Conservation (phyloP, 2,797 vertebrate genomes). For the Australoheros facetus region DNA sequence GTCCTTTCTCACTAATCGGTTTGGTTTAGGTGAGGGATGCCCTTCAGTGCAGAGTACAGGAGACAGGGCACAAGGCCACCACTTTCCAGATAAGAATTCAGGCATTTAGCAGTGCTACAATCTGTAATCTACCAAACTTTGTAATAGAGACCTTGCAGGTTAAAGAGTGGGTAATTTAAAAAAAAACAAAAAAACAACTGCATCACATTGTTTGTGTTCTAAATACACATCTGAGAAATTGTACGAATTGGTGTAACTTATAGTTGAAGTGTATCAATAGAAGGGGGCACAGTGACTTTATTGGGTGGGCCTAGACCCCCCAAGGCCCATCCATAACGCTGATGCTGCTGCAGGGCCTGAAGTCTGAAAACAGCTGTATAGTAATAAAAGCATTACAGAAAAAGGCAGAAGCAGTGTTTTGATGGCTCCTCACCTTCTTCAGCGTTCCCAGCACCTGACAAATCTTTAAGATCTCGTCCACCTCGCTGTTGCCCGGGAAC, state of each 20-base stretch:
- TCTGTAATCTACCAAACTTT: background rate
- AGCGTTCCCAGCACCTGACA: constrained; percentile 94
- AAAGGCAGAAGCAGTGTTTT: background rate
- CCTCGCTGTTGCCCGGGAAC: constrained; percentile 94
- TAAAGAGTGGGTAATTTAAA: background rate
- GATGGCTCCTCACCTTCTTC: constrained; percentile 85
- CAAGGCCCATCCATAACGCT: too few relatives aligned
- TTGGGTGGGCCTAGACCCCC: too few relatives aligned
- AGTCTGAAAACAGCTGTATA: background rate
- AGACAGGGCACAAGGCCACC: too few relatives aligned
- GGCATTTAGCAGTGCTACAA: background rate
- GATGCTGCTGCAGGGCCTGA: background rate
- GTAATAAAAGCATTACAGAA: background rate
- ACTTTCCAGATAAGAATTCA: too few relatives aligned
- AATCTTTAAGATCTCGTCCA: constrained; percentile 96
- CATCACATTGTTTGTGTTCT: background rate
- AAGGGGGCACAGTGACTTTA: too few relatives aligned
- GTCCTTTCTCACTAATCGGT: background rate
- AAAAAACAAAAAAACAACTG: background rate
- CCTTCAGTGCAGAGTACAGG: too few relatives aligned
- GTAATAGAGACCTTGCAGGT: rapidly evolving
- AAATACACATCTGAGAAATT: background rate
- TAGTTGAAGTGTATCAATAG: too few relatives aligned
- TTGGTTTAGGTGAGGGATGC: background rate
- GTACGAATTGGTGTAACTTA: too few relatives aligned